A percentile compares a stretch with the other conserved stretches of the same genome.
phyloP scores from a whole-genome alignment of 2,113 vertebrate species.

The Hippocampus mohnikei region DNA sequence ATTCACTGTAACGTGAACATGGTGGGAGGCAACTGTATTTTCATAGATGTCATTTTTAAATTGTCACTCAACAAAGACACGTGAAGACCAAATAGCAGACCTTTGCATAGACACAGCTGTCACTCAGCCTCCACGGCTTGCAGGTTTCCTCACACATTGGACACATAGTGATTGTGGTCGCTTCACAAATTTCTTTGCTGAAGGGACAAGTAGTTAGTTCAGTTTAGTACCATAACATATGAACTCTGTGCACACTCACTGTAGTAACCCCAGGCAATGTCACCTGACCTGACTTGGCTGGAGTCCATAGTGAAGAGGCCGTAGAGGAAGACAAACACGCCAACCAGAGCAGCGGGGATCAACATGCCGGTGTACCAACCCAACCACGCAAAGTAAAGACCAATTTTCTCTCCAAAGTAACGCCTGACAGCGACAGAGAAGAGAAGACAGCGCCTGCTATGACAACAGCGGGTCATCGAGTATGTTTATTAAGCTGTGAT shows the following conservation, averaged over 20 bases:
- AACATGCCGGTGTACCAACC: slow-evolving; percentile 99
- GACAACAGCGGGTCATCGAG: slow-evolving; percentile 1
- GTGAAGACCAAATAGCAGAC: slow-evolving; percentile 57
- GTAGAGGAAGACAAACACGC: slow-evolving; percentile 96
- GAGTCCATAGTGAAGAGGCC: slow-evolving; percentile 96
- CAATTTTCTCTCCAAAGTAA: slow-evolving; percentile 98
- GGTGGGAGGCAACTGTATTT: neutral
- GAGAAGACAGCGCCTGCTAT: slow-evolving; percentile 9
- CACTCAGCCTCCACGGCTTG: slow-evolving; percentile 85
- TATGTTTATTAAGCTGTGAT: neutral
- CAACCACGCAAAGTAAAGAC: slow-evolving; percentile 96
- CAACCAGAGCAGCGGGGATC: slow-evolving; percentile 93
- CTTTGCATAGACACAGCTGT: slow-evolving; percentile 97
- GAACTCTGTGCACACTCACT: neutral
- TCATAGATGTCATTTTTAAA: neutral
- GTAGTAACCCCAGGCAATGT: neutral
- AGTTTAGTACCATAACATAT: neutral
- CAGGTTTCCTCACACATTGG: slow-evolving; percentile 94
- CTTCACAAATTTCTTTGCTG: slow-evolving; percentile 96
- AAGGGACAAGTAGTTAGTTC: slow-evolving; percentile 12
- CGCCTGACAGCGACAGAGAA: slow-evolving; percentile 68
- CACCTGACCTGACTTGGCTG: slow-evolving; percentile 93
- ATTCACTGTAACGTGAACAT: neutral
- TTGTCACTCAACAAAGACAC: neutral
- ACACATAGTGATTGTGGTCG: slow-evolving; percentile 92